Evolutionary conservation across 2,797 vertebrate species (phyloP).

Genomic region (Telmatherina bonti): DNA sequence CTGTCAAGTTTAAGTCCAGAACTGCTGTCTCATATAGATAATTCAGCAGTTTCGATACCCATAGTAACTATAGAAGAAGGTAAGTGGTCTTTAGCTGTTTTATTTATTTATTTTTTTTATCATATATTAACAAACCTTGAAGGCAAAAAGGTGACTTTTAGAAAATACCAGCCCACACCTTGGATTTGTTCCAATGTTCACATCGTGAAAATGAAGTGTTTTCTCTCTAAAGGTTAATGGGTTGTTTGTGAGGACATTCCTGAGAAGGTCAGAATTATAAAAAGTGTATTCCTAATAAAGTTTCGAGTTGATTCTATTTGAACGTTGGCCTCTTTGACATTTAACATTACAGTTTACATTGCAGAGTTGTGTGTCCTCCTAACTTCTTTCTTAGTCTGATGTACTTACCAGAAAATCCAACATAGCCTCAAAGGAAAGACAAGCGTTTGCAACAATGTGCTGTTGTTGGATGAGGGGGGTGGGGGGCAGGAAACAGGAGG

Average conservation of each 20-base stretch:
- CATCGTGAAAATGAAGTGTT: constrained; percentile 18
- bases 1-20: not conserved
- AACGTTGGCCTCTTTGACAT: constrained; percentile 28
- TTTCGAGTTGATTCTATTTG: constrained; percentile 42
- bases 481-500: constrained; percentile 63
- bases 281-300: constrained; percentile 42
- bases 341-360: not conserved
- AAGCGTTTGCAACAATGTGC: constrained; percentile 22
- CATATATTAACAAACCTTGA: not conserved
- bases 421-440: constrained; percentile 21
- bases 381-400: not conserved
- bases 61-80: not conserved
- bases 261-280: constrained; percentile 57
- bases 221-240: constrained; percentile 47
- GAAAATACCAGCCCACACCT: constrained; percentile 11
- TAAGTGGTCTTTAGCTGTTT: not conserved
- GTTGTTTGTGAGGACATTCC: constrained; percentile 56
- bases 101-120: too few species aligned
- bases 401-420: constrained; percentile 10
- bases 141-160: not conserved
- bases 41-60: not conserved
- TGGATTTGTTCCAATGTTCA: constrained; percentile 18
- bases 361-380: not conserved
- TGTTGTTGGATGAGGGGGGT: constrained; percentile 7
- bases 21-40: not conserved